Evolutionary conservation across 1,140 invertebrate genomes (phyloP), one percentile per base, ranked within the genome.

Genomic region (Chionoecetes opilio): DNA sequence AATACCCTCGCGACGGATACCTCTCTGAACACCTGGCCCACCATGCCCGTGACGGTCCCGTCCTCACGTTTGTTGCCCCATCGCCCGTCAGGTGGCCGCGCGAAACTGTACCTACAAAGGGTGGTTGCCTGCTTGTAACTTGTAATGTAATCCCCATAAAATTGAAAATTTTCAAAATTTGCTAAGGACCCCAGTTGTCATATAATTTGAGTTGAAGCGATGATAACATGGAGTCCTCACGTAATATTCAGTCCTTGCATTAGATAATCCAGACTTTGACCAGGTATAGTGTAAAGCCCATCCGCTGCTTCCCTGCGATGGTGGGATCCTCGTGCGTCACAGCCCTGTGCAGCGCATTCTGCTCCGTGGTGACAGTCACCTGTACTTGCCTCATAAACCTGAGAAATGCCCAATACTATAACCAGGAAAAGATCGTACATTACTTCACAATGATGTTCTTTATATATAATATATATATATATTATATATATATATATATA

Each of bases 391-490:
- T 75, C 21, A n/a, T 26, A 26, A 75, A 75, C n/a, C 63, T 75
- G 63, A n/a, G 6, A 26, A 17, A 53, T 41, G 38, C 38, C n/a
- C n/a, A n/a, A n/a, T n/a, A n/a, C n/a, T n/a, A n/a, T n/a, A n/a
- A n/a, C 41, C 41, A 63, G 21, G 17, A 63, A 63, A 26, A 21
- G 26, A 75, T 11, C 3, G 6, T 75, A 26, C 3, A 6, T 8
- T 84, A 84, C 26, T 8, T 84, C n/a, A n/a, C n/a, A n/a, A 84
- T 84, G 26, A 8, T 8, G 5, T 8, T 84, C 5, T 84, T 8
- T 84, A 84, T 84, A 84, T 84, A 84, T 84, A 84, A n/a, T 84
- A 84, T 84, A 84, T 84, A 84, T 84, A 84, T 84, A 84, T 84
- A 84, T 84, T 84, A 84, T 84, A 84, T 84, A 84, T 84, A 84